Conservation (phyloP, 2,113 vertebrate species). For the Prionailurus bengalensis region DNA sequence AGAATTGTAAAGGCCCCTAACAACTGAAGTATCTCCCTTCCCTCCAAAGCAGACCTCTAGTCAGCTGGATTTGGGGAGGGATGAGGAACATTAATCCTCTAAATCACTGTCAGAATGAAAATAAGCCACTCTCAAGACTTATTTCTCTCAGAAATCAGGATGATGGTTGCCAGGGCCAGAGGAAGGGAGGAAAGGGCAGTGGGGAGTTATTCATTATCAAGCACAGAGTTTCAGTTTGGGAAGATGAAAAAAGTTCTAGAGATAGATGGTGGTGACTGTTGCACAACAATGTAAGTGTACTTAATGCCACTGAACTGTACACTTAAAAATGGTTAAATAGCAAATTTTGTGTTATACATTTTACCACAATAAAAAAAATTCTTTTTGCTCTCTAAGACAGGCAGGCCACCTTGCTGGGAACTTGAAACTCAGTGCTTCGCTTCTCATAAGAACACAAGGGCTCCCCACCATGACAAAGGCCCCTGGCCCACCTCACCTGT, state of each 20-base stretch:
- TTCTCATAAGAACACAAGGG: background rate
- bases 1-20: background rate
- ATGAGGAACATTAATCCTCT: background rate
- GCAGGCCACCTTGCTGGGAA: background rate
- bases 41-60: background rate
- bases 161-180: background rate
- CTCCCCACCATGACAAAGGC: too few species aligned
- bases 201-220: background rate
- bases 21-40: background rate
- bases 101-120: background rate
- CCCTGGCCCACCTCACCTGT: constrained; percentile 88
- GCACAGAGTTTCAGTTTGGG: background rate
- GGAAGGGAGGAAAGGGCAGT: background rate
- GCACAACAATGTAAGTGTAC: background rate
- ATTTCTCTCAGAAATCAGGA: background rate
- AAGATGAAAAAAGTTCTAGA: background rate
- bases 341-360: background rate
- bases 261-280: background rate
- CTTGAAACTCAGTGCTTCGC: background rate
- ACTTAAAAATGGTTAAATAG: background rate
- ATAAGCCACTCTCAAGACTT: background rate
- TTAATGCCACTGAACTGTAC: background rate
- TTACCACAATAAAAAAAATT: background rate
- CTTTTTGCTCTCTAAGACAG: background rate
- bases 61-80: background rate